Evolutionary conservation across 2,888 invertebrate genomes (phyloP).

Genomic region (Norana najaformis): DNA sequence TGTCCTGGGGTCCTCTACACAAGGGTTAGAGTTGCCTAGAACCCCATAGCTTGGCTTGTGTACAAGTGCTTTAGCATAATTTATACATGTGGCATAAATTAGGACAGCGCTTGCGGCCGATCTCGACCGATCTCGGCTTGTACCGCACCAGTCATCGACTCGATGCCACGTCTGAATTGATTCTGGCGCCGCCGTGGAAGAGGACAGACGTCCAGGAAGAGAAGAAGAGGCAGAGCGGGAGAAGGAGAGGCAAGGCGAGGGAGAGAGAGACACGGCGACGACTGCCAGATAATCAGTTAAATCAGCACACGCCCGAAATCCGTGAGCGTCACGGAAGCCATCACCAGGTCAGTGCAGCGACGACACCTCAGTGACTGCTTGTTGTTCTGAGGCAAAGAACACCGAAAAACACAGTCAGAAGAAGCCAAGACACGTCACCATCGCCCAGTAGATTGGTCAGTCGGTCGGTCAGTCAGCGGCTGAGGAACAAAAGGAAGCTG

Average conservation of each 20-base stretch:
- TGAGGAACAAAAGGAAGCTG: too few species aligned
- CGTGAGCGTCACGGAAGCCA: not conserved
- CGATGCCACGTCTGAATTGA: not conserved
- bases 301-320: conserved; percentile 6
- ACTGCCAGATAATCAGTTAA: not conserved
- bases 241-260: not conserved
- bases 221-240: not conserved
- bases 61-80: not conserved
- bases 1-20: not conserved
- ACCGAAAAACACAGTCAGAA: not conserved
- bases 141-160: not conserved
- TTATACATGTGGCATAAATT: not conserved
- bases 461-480: not conserved
- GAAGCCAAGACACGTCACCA: not conserved
- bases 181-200: not conserved
- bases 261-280: not conserved
- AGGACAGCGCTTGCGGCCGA: not conserved
- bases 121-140: not conserved
- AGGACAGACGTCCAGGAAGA: not conserved
- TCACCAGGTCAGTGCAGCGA: not conserved
- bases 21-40: not conserved
- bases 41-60: not conserved
- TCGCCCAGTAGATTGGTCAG: not conserved
- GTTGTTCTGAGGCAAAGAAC: not conserved
- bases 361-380: not conserved